Evolutionary conservation across 2,888 invertebrate species (phyloP).

Genomic region (Hypselothyrea guttata): DNA sequence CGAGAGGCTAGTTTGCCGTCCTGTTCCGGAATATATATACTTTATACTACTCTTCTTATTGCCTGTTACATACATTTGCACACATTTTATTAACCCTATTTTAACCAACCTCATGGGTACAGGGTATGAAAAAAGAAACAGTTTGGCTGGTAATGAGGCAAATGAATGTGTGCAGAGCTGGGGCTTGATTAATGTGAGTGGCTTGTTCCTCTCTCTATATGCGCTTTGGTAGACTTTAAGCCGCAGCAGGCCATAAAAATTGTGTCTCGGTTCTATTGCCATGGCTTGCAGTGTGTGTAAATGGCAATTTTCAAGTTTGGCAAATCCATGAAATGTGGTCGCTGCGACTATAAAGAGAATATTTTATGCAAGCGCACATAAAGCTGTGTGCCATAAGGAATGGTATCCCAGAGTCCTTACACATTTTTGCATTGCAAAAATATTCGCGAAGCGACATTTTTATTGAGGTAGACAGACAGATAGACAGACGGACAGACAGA

Average conservation of each 20-base stretch:
- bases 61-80: too few species aligned
- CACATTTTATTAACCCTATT: too few species aligned
- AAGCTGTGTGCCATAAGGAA: slow-evolving; percentile 47
- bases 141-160: slow-evolving; percentile 43
- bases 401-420: slow-evolving; percentile 8
- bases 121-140: slow-evolving; percentile 1
- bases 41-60: too few species aligned
- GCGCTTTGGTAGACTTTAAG: slow-evolving; percentile 21
- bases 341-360: slow-evolving; percentile 57
- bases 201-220: slow-evolving; percentile 10
- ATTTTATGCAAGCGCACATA: slow-evolving; percentile 58
- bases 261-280: slow-evolving; percentile 16
- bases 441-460: slow-evolving; percentile 45
- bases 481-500: slow-evolving; percentile 16
- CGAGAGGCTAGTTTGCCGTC: too few species aligned
- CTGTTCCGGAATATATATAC: too few species aligned
- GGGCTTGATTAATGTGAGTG: slow-evolving; percentile 54
- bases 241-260: slow-evolving; percentile 50
- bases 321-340: slow-evolving; percentile 65
- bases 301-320: slow-evolving; percentile 56
- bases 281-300: slow-evolving; percentile 15
- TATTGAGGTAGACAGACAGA: slow-evolving; percentile 30
- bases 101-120: too few species aligned
- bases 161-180: slow-evolving; percentile 18
- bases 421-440: slow-evolving; percentile 53